A percentile compares a stretch with the other conserved stretches of the same genome.
Conservation (phyloP, 2,797 vertebrate species). For the Podargus strigoides region DNA sequence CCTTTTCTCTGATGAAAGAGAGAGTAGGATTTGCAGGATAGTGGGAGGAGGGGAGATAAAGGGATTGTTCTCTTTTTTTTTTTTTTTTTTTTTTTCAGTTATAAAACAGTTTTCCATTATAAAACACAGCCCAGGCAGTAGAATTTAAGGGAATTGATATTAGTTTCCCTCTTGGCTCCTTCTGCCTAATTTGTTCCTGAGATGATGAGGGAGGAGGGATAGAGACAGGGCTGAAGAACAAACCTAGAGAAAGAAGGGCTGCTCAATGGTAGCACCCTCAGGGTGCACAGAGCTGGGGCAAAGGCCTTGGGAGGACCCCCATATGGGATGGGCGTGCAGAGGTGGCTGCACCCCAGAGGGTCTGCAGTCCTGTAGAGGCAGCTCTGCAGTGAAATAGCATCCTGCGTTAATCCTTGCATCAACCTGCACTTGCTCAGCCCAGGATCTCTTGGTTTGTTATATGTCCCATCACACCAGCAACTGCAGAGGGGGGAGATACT, state of each 20-base stretch:
- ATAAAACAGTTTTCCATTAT: neutral
- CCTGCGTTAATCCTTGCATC: neutral
- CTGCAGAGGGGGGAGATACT: neutral
- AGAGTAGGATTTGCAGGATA: neutral
- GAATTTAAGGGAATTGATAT: neutral
- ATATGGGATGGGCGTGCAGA: fast-evolving
- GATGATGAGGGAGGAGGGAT: neutral
- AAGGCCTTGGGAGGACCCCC: neutral
- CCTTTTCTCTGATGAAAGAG: neutral
- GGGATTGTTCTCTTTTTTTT: neutral
- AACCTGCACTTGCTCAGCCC: neutral
- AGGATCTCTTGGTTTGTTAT: neutral
- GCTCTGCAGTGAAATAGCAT: neutral
- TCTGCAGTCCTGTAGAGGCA: neutral
- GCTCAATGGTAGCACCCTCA: neutral
- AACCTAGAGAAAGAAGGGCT: neutral
- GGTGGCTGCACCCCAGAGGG: neutral
- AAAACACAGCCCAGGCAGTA: neutral
- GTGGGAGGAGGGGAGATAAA: neutral
- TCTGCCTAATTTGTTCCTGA: neutral
- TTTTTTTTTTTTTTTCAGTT: neutral
- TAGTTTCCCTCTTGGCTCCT: neutral
- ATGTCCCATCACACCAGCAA: neutral
- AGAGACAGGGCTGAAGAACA: neutral
- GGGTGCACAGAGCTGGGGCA: neutral